These are phyloP conservation scores for Scomber colias DNA, from an alignment of 2,113 vertebrate species.

Conservation along the genomic window DNA sequence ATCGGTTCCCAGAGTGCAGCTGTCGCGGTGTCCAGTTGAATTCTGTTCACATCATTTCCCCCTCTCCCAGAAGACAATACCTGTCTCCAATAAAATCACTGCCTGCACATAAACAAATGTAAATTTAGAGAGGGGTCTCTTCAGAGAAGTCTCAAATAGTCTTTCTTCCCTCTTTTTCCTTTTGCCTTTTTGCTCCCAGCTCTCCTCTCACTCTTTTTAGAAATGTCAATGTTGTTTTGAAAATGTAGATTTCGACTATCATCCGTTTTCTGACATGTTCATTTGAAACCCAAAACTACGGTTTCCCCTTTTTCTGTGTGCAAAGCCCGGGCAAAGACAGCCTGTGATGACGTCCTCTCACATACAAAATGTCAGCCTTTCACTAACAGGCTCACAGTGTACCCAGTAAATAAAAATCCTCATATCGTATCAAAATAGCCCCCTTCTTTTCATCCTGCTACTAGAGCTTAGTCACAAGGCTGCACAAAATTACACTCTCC, in stretches of 20 bases:
- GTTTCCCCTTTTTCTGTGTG: constrained; percentile 7
- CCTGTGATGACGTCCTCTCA: constrained; percentile 22
- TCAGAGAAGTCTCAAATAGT: constrained; percentile 83
- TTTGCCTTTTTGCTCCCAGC: constrained; percentile 61
- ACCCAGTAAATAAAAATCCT: constrained; percentile 55
- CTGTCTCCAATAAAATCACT: constrained; percentile 84
- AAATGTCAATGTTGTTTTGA: constrained; percentile 87
- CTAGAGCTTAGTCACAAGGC: constrained; percentile 32
- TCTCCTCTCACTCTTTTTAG: constrained; percentile 58
- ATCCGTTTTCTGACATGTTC: constrained; percentile 57
- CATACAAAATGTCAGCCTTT: constrained; percentile 48
- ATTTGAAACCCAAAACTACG: constrained; percentile 50
- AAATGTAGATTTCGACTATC: constrained; percentile 29
- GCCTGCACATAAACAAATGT: constrained; percentile 86
- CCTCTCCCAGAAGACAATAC: constrained; percentile 86
- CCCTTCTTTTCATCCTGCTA: constrained; percentile 30
- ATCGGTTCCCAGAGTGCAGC: constrained; percentile 79
- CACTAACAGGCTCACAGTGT: constrained; percentile 18
- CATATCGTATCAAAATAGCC: constrained; percentile 49
- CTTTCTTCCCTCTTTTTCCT: constrained; percentile 3
- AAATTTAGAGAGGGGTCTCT: constrained; percentile 76
- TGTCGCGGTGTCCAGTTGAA: constrained; percentile 91
- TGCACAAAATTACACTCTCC: constrained; percentile 26
- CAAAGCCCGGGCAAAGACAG: background rate
- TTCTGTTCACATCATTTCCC: constrained; percentile 86